phyloP scores from a whole-genome alignment of 2,797 vertebrate species.

The Chloroceryle inda region DNA sequence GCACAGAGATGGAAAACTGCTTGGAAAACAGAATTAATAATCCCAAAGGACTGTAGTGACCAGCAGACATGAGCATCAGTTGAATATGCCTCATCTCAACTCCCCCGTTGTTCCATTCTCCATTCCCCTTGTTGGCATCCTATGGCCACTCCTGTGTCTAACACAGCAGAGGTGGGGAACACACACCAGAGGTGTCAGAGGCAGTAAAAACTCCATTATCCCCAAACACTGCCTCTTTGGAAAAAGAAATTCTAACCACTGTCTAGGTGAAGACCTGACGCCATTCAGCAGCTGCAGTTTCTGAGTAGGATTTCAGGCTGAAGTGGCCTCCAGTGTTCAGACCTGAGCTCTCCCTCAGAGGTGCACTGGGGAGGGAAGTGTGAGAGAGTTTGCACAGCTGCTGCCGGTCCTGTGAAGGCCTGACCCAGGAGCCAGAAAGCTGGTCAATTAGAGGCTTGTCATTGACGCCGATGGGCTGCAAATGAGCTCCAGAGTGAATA shows the following conservation, averaged over 20 bases:
- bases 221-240: not conserved
- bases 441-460: slow-evolving; percentile 65
- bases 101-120: not conserved
- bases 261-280: fast-evolving
- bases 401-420: not conserved
- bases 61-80: not conserved
- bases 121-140: fast-evolving
- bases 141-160: fast-evolving
- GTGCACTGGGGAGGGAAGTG: not conserved
- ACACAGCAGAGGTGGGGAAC: not conserved
- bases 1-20: not conserved
- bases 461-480: slow-evolving; percentile 35
- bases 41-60: not conserved
- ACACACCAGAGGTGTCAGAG: not conserved
- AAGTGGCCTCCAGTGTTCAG: fast-evolving
- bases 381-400: slow-evolving; percentile 68
- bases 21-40: not conserved
- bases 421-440: slow-evolving; percentile 44
- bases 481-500: slow-evolving; percentile 42
- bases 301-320: not conserved
- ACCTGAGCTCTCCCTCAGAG: not conserved
- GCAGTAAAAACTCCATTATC: not conserved
- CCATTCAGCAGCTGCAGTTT: not conserved
- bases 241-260: not conserved
- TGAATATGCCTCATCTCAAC: fast-evolving